phyloP scores from a whole-genome alignment of 1,140 invertebrate genomes.

The Oedothorax gibbosus region DNA sequence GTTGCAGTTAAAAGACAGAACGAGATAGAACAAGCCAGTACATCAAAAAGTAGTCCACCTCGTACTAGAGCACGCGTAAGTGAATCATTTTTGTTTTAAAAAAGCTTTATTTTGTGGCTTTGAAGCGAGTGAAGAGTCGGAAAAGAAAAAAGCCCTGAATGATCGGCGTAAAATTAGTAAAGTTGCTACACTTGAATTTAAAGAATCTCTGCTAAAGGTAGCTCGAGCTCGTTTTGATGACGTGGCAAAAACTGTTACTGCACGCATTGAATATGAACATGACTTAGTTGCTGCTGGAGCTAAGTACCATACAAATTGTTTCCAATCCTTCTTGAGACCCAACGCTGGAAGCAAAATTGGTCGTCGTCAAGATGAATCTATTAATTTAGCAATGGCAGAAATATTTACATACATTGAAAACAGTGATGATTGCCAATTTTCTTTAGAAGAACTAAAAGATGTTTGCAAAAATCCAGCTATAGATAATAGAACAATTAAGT shows the following conservation, averaged over 20 bases:
- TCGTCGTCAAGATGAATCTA: neutral
- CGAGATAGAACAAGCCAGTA: neutral
- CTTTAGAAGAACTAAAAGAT: constrained; percentile 1
- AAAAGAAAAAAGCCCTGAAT: neutral
- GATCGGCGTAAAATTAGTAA: neutral
- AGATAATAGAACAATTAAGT: constrained; percentile 1
- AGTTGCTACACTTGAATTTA: neutral
- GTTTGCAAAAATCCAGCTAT: neutral
- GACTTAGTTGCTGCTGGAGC: constrained; percentile 7
- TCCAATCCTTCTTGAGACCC: neutral
- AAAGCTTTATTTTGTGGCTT: neutral
- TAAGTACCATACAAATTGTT: constrained; percentile 11
- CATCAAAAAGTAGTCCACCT: constrained; percentile 6
- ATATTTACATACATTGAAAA: constrained; percentile 13
- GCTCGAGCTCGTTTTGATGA: neutral
- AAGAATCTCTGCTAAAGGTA: neutral
- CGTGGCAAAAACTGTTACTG: neutral
- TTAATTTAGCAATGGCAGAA: constrained; percentile 4
- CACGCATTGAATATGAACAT: neutral
- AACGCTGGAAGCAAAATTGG: neutral
- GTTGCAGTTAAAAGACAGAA: neutral
- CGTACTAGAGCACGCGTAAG: neutral
- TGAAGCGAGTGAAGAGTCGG: constrained; percentile 5
- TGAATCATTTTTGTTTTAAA: neutral
- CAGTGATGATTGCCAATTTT: constrained; percentile 5